Evolutionary conservation across 53 echinoderm and acorn worm species (phyloP), one percentile per base, ranked within the genome.

Genomic region (Antedon mediterranea): DNA sequence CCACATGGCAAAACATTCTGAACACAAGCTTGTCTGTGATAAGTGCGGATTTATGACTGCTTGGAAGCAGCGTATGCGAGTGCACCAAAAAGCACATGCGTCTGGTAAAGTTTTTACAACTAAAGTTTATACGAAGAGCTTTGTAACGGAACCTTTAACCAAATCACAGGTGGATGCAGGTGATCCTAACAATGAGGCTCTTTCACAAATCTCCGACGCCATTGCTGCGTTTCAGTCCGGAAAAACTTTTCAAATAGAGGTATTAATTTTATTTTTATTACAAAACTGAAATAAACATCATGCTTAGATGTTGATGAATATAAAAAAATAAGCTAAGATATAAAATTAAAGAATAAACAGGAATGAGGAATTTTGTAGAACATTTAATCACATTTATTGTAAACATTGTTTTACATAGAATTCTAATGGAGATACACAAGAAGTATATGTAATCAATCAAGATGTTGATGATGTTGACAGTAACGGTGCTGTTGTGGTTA

Each of bases 1-100:
- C 23, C 98, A 98, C 83, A 87, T 84, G 87, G 79, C 98, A 42
- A 98, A 98, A 71, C 98, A 98, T 83, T 92, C 98, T 28, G 73
- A 80, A n/a, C 73, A 88, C 4, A 82, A 85, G 15, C 71, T 88
- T 75, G 84, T 83, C 33, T 98, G 98, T 79, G 82, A 83, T 28
- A 30, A 76, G 31, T 98, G 98, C 72, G 83, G 78, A 33, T 93
- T 89, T 85, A 82, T 82, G 31, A 90, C 98, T 0, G 88, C 90
- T 0, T 92, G 92, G 90, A 90, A 84, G 80, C 81, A 84, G 11
- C 75, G 90, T 26, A 78, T 98, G 44, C 31, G 86, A 5, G 32
- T 80, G 3, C 98, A 98, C 77, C 71, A 90, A 34, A 92, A 90
- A 70, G 82, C 82, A 15, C 97, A 97, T 43, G 75, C 82, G 43